phyloP scores from a whole-genome alignment of 2,888 invertebrate genomes.

The Spisula subtruncata region DNA sequence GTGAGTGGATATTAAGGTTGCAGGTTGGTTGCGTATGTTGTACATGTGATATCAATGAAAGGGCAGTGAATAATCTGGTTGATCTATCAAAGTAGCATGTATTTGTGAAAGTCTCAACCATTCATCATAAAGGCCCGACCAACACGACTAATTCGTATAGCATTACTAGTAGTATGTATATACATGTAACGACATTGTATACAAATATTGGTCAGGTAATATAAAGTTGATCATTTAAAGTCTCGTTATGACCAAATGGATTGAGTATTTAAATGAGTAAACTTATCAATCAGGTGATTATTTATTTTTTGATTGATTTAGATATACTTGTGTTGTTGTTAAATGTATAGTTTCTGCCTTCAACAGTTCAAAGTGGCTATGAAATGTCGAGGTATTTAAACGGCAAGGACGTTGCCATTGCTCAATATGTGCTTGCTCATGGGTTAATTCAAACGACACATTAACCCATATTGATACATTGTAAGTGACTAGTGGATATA shows the following conservation, averaged over 20 bases:
- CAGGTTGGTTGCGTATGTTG: background rate
- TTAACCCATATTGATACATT: background rate
- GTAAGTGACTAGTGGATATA: background rate
- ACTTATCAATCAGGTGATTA: too few relatives aligned
- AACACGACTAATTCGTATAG: background rate
- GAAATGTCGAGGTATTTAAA: background rate
- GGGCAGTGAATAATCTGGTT: background rate
- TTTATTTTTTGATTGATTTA: too few relatives aligned
- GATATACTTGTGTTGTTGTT: too few relatives aligned
- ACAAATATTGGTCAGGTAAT: background rate
- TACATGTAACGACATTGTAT: background rate
- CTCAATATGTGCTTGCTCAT: background rate
- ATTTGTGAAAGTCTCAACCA: background rate
- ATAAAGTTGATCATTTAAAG: too few relatives aligned
- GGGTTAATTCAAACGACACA: background rate
- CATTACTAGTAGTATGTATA: too few relatives aligned
- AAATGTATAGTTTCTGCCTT: too few relatives aligned
- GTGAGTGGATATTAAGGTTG: background rate
- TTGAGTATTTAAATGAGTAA: too few relatives aligned
- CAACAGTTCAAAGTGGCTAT: too few relatives aligned
- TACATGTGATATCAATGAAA: background rate
- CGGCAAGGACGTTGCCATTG: background rate
- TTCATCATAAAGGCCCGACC: background rate
- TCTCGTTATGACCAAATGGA: too few relatives aligned
- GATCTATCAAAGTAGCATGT: background rate